Evolutionary conservation across 2,888 invertebrate species (phyloP), one percentile per base, ranked within the genome.

Genomic region (Eupithecia dodoneata): DNA sequence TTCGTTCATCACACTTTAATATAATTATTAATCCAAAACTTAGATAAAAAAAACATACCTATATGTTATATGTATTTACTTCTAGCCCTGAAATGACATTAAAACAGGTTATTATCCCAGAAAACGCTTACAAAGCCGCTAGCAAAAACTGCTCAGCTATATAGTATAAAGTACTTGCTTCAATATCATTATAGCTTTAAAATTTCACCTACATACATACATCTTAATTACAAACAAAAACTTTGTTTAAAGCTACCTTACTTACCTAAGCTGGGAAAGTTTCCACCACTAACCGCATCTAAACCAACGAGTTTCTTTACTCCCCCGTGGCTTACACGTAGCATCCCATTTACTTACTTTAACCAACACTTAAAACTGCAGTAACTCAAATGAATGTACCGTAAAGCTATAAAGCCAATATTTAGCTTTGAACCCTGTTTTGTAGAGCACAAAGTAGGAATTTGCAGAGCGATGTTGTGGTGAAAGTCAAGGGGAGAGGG

Each of bases 291-390:
- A 74, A 74, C 76, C 78, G 41, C 74, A 67, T 70, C 76, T 71
- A 74, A 74, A 41, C 65, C 76, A 69, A 59, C n/a, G 72, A 74
- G 70, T 74, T 73, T 74, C 70, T 76, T 75, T 45, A 45, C 73
- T 75, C 73, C 71, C 75, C 66, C 71, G 75, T n/a, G 73, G 79
- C 73, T 75, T 72, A 79, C 73, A 72, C 63, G 70, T 72, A 52
- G 73, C 73, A 73, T 76, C 76, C 63, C 79, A 79, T 79, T 79
- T 75, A 76, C 79, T 76, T 79, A 76, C 76, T 76, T 72, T 78
- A 79, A 75, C 76, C 79, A 75, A 76, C 76, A 75, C 75, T 77
- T 77, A 77, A 79, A 75, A 75, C 79, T 79, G 76, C 73, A 75
- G 79, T 75, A 77, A 77, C 78, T 76, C 66, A 72, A 72, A 76